Percentiles rank a stretch among this genome's conserved stretches.
These are phyloP conservation scores for Podabrus alpinus DNA, from an alignment of 2,888 invertebrate genomes.

Conservation along the genomic window DNA sequence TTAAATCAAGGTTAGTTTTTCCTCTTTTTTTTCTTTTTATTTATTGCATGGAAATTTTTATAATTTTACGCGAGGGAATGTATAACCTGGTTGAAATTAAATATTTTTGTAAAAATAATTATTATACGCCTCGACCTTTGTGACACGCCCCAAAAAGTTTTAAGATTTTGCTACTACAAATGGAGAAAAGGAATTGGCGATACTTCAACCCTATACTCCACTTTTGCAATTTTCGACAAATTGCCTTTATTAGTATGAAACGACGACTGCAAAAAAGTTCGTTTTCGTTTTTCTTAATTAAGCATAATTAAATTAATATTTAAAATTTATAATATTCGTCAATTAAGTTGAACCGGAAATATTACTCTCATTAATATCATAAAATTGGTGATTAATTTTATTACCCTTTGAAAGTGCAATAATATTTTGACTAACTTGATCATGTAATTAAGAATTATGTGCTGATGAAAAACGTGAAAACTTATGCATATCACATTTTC, in stretches of 20 bases:
- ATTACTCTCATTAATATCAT: neutral
- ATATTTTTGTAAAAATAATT: neutral
- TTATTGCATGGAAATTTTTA: neutral
- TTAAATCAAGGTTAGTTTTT: neutral
- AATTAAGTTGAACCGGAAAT: neutral
- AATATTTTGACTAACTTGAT: neutral
- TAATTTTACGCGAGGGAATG: neutral
- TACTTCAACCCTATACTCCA: neutral
- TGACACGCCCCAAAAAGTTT: neutral
- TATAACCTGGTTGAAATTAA: neutral
- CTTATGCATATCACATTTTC: neutral
- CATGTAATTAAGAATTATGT: neutral
- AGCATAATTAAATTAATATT: neutral
- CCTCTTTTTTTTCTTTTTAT: neutral
- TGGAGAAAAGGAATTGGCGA: neutral
- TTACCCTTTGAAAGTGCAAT: neutral
- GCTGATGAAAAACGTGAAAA: neutral
- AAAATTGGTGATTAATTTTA: neutral
- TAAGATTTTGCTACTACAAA: neutral
- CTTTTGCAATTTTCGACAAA: neutral
- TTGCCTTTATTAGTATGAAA: neutral
- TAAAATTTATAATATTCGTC: neutral
- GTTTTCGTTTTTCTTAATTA: neutral
- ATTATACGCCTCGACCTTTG: neutral
- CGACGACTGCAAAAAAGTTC: neutral